Percentiles rank a stretch among this genome's conserved stretches.
Evolutionary conservation across 1,140 invertebrate species (phyloP).

Genomic region (Ips typographus): DNA sequence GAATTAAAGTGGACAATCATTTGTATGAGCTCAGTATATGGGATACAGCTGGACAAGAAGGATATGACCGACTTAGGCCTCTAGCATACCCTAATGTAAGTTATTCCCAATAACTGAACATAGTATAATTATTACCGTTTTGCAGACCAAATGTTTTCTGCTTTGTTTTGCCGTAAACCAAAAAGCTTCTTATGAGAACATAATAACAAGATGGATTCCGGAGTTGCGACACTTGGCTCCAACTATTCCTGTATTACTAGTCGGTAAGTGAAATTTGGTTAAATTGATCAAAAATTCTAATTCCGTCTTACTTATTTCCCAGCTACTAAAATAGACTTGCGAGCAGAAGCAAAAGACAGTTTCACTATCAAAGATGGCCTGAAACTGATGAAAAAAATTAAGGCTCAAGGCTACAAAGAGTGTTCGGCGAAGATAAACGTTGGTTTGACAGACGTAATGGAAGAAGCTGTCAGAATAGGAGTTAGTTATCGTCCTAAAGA

Average conservation of each 20-base stretch:
- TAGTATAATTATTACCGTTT: constrained; percentile 3
- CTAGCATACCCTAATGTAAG: constrained; percentile 76
- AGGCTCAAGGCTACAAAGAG: constrained; percentile 75
- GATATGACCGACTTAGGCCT: constrained; percentile 91
- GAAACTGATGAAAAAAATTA: constrained; percentile 76
- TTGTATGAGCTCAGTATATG: constrained; percentile 81
- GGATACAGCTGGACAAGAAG: constrained; percentile 96
- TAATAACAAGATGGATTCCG: constrained; percentile 90
- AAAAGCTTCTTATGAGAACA: constrained; percentile 83
- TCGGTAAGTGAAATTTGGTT: constrained; percentile 66
- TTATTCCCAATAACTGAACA: background rate
- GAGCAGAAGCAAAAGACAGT: constrained; percentile 56
- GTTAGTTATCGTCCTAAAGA: too few relatives aligned
- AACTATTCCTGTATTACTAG: constrained; percentile 83
- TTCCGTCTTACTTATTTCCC: constrained; percentile 24
- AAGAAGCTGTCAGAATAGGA: constrained; percentile 60
- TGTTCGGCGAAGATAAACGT: constrained; percentile 81
- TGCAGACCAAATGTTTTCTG: constrained; percentile 86
- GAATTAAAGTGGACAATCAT: constrained; percentile 71
- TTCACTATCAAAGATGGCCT: constrained; percentile 65
- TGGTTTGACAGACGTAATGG: constrained; percentile 75
- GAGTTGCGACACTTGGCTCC: constrained; percentile 87
- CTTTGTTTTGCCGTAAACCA: constrained; percentile 89
- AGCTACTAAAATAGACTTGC: constrained; percentile 73
- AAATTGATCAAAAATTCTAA: constrained; percentile 10